Base-by-base conservation (phyloP, 1,140 invertebrate species). In the Stegodyphus mimosarum region DNA sequence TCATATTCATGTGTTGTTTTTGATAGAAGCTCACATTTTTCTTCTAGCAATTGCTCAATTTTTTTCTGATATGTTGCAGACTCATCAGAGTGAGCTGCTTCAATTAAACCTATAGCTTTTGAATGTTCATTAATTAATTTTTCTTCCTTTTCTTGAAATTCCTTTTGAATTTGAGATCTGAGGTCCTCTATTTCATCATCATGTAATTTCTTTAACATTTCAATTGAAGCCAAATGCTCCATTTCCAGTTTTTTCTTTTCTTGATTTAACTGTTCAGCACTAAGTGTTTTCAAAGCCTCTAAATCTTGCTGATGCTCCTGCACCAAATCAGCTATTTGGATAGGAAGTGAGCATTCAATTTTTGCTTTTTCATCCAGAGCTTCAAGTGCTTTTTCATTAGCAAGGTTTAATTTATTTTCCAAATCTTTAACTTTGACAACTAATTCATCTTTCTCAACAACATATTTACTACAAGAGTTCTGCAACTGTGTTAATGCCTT, bases 1-100 rank as follows among this genome's bases (percentile, higher is more conserved):
- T 84, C 81, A 60, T 84, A 84, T 60, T 84, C 81, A 55, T 75
- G 72, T 6, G 81, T 75, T 6, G 81, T 84, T 76, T 76, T 84
- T 6, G 72, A 15, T 53, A 84, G 52, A 76, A 84, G 81, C n/a
- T 84, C 81, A 70, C 81, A 84, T 50, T 84, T 84, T 17, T 84
- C 81, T 48, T 84, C 81, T 7, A 84, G 51, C n/a, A 84, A 66
- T 11, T 84, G 72, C n/a, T 84, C 81, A 7, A 84, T 84, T 51
- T 76, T 84, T n/a, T 84, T 84, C 49, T 84, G 81, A 9, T 75
- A 76, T 15, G 64, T 60, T 9, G 64, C 63, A 11, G 71, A 84
- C 49, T 84, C 73, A 13, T 63, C 72, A 17, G 51, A 76, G 69
- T 84, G 73, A 17, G 63, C 51, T 18, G 72, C 50, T 76, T 75